Evolutionary conservation across 2,888 invertebrate species (phyloP).

Genomic region (Aphidius colemani): DNA sequence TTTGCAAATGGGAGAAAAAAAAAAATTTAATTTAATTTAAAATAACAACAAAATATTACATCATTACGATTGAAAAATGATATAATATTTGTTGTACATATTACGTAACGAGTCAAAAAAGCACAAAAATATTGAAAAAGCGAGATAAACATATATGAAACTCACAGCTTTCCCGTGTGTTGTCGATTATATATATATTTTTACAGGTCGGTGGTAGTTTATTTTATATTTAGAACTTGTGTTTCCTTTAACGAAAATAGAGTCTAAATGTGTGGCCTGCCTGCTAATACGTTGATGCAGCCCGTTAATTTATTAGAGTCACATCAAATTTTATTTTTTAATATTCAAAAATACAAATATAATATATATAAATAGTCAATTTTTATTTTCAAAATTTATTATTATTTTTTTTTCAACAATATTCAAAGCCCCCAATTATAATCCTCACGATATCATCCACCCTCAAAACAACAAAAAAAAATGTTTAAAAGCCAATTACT

Average conservation of each 20-base stretch:
- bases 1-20: no score
- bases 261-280: slow-evolving; percentile 45
- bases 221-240: slow-evolving; percentile 54
- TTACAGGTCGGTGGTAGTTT: slow-evolving; percentile 40
- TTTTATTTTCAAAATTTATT: not conserved
- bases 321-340: not conserved
- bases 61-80: no score
- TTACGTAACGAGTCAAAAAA: no score
- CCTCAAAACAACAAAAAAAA: slow-evolving; percentile 25
- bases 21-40: no score
- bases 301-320: slow-evolving; percentile 1
- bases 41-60: no score
- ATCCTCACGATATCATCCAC: slow-evolving; percentile 1
- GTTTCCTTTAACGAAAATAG: slow-evolving; percentile 56
- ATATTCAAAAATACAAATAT: no score
- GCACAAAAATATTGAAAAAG: no score
- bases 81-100: no score
- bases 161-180: slow-evolving; percentile 19
- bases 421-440: not conserved
- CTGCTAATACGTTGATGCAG: slow-evolving; percentile 32
- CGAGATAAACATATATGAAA: no score
- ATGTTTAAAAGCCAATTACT: slow-evolving; percentile 54
- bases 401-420: not conserved
- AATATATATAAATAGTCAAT: slow-evolving; percentile 8
- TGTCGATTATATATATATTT: slow-evolving; percentile 19